These are phyloP conservation scores for Biston stratarius DNA, from an alignment of 2,888 invertebrate genomes.

Conservation along the genomic window DNA sequence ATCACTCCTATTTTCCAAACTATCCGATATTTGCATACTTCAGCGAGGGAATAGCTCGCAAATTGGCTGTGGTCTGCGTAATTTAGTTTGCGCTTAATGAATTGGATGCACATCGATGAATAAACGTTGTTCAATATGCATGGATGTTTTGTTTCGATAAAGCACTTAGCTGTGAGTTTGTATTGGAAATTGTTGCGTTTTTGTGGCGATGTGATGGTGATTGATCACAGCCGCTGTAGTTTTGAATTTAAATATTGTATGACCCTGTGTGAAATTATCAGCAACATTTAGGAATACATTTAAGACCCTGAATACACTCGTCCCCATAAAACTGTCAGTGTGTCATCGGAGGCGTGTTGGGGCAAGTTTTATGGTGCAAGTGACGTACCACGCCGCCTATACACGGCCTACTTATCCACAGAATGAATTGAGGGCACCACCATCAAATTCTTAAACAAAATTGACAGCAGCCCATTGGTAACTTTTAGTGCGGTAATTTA, in stretches of 20 bases:
- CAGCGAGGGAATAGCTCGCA: slow-evolving; percentile 51
- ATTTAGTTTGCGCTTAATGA: slow-evolving; percentile 50
- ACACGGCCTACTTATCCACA: not conserved
- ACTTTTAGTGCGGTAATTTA: not conserved
- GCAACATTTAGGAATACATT: slow-evolving; percentile 19
- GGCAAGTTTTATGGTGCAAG: slow-evolving; percentile 71
- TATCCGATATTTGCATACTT: slow-evolving; percentile 56
- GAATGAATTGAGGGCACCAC: not conserved
- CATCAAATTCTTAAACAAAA: not conserved
- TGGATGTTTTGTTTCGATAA: slow-evolving; percentile 40
- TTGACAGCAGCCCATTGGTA: not conserved
- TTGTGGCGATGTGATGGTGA: too few relatives aligned
- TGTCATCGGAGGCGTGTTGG: slow-evolving; percentile 76
- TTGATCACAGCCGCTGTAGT: too few relatives aligned
- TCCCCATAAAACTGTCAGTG: slow-evolving; percentile 74
- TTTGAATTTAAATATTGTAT: not conserved
- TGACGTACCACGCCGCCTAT: slow-evolving; percentile 46
- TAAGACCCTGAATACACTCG: slow-evolving; percentile 55
- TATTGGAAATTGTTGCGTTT: slow-evolving; percentile 11
- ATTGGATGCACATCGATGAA: slow-evolving; percentile 48
- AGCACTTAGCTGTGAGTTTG: slow-evolving; percentile 22
- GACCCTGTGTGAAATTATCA: too few relatives aligned
- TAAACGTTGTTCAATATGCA: slow-evolving; percentile 41
- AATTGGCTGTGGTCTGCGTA: slow-evolving; percentile 55
- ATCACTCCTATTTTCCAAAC: slow-evolving; percentile 53